Base-by-base conservation (phyloP, 2,888 invertebrate genomes). In the Catonia carolina region DNA sequence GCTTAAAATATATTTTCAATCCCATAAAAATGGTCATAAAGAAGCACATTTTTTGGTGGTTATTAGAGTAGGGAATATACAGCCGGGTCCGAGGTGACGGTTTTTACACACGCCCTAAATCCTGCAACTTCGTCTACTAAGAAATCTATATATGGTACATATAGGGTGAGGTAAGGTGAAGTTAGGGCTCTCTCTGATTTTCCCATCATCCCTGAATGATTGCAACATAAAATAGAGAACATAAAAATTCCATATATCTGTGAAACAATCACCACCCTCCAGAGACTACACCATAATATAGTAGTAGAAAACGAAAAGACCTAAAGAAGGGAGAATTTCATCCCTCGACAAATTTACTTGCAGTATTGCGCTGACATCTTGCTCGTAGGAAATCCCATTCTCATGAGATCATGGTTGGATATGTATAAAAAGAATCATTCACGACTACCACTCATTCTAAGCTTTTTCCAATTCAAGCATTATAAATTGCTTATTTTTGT, bases 161-260 rank as follows among this genome's bases (percentile, higher is more conserved):
- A 8, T 27, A 27, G 27, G 27, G 8, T 27, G 27, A 27, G 27
- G 27, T 27, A 8, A 27, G 27, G 27, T 27, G 27, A 27, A 27
- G 27, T 8, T 27, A 8, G 27, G 27, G 27, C 8, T 27, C 27
- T 45, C 45, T 53, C 42, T 53, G 39, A 53, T 31, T 39, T 31
- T 47, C 54, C 18, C 35, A 45, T 54, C 54, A 48, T 27, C 35
- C 36, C 49, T 53, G 52, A 41, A 57, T 57, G 57, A 57, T 57
- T 49, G 53, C 41, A 39, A 53, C 57, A 53, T 57, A 57, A 57
- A 57, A 49, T 31, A 35, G 53, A 42, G 49, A 18, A 47, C 48
- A 57, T 57, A 57, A 57, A 57, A 57, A 57, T 57, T 57, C 57
- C 57, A 57, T 57, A 57, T 57, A 57, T 57, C 57, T 53, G 47